Conservation (phyloP, 2,797 vertebrate species). For the Microhierax caerulescens region DNA sequence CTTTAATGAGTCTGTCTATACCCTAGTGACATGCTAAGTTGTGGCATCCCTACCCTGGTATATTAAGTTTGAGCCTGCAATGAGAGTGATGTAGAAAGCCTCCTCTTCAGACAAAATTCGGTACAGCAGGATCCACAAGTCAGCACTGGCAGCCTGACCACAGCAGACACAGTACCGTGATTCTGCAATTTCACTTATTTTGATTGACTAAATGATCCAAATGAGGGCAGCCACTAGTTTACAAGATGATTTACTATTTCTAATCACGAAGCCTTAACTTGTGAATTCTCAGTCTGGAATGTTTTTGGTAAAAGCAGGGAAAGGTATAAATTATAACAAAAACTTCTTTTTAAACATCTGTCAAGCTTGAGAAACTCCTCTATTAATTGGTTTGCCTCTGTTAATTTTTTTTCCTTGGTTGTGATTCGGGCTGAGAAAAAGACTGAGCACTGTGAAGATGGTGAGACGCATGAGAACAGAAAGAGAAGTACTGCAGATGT, state of each 20-base stretch:
- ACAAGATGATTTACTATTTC: neutral
- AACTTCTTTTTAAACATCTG: slow-evolving; percentile 16
- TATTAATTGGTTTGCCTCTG: slow-evolving; percentile 25
- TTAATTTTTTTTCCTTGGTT: neutral
- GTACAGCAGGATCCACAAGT: neutral
- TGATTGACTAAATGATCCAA: neutral
- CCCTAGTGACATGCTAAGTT: neutral
- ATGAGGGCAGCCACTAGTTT: neutral
- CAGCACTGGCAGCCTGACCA: neutral
- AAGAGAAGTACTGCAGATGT: slow-evolving; percentile 35
- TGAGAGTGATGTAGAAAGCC: neutral
- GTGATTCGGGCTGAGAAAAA: slow-evolving; percentile 15
- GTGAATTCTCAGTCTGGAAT: neutral
- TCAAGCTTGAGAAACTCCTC: neutral
- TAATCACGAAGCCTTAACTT: neutral
- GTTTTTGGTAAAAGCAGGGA: slow-evolving; percentile 13
- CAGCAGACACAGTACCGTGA: neutral
- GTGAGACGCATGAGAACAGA: neutral
- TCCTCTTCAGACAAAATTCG: neutral
- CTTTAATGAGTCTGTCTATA: neutral
- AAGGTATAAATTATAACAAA: slow-evolving; percentile 20
- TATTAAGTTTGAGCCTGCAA: neutral
- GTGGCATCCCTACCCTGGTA: neutral
- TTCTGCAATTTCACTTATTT: neutral
- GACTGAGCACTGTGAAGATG: slow-evolving; percentile 7